A percentile compares a stretch with the other conserved stretches of the same genome.
These are phyloP conservation scores for Anguilla marmorata DNA, from an alignment of 2,797 vertebrate species.

Conservation along the genomic window DNA sequence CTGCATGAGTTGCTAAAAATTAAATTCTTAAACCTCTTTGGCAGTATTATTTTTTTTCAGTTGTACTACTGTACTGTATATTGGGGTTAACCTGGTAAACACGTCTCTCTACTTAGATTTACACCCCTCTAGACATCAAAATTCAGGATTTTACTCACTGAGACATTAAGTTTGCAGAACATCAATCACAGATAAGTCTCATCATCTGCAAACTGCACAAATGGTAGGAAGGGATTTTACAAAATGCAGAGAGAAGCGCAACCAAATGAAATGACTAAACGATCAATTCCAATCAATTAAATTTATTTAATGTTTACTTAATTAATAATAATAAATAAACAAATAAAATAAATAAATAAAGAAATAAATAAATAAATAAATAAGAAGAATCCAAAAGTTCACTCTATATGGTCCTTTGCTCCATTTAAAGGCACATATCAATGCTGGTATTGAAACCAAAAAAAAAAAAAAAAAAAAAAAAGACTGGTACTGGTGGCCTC, in stretches of 20 bases:
- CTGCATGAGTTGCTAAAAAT: conserved; percentile 10
- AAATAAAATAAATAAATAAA: not conserved
- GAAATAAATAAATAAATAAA: not conserved
- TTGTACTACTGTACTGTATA: too few relatives aligned
- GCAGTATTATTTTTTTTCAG: not conserved
- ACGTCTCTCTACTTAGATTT: too few relatives aligned
- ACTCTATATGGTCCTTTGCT: not conserved
- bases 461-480: not conserved
- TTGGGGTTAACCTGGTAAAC: too few relatives aligned
- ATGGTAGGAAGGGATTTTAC: not conserved
- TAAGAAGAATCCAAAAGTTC: not conserved
- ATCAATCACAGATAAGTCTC: conserved; percentile 11
- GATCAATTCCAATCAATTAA: conserved; percentile 17
- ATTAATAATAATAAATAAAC: too few relatives aligned
- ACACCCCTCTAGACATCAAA: too few relatives aligned
- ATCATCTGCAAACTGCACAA: conserved; percentile 9
- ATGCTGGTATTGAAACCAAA: not conserved
- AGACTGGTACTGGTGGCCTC: not conserved
- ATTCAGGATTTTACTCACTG: conserved; percentile 4
- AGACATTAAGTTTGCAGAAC: conserved; percentile 12
- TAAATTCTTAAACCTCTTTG: not conserved
- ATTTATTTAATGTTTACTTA: conserved; percentile 1
- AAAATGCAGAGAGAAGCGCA: not conserved
- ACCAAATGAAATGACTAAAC: not conserved
- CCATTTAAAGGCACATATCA: not conserved